phyloP scores from a whole-genome alignment of 1,140 invertebrate genomes.

The Dendrolimus punctatus region DNA sequence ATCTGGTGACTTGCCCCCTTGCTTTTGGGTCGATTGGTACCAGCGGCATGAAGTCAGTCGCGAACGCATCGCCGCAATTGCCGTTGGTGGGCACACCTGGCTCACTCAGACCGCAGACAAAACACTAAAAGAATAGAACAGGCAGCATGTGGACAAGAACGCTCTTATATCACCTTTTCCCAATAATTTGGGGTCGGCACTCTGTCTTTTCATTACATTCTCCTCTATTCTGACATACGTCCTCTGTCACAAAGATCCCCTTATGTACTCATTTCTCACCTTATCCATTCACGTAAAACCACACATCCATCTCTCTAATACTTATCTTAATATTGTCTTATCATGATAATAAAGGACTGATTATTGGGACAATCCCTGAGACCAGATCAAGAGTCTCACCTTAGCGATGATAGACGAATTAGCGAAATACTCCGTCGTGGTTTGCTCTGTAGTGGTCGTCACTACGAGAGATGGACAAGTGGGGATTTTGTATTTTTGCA shows the following conservation, averaged over 20 bases:
- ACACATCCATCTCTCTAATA: no score
- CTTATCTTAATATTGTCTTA: no score
- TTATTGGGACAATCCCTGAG: neutral
- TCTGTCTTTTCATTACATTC: no score
- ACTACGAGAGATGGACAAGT: slow-evolving; percentile 20
- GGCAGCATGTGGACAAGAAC: neutral
- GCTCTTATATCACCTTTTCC: no score
- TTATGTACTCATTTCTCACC: no score
- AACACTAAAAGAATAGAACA: slow-evolving; percentile 29
- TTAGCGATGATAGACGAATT: slow-evolving; percentile 24
- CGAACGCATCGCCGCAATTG: slow-evolving; percentile 41
- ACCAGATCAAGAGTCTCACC: slow-evolving; percentile 14
- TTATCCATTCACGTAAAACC: no score
- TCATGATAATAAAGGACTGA: neutral
- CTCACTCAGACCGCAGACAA: slow-evolving; percentile 37
- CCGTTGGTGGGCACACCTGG: slow-evolving; percentile 24
- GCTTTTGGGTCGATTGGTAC: slow-evolving; percentile 31
- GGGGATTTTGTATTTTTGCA: slow-evolving; percentile 23
- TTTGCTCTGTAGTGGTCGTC: slow-evolving; percentile 1
- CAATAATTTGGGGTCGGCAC: no score
- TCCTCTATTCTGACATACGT: no score
- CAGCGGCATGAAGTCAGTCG: slow-evolving; percentile 34
- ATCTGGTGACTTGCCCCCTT: slow-evolving; percentile 26
- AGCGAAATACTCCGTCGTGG: slow-evolving; percentile 3
- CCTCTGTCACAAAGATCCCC: no score